These are phyloP conservation scores for Chaenogobius annularis DNA, from an alignment of 2,113 vertebrate genomes.

Conservation along the genomic window DNA sequence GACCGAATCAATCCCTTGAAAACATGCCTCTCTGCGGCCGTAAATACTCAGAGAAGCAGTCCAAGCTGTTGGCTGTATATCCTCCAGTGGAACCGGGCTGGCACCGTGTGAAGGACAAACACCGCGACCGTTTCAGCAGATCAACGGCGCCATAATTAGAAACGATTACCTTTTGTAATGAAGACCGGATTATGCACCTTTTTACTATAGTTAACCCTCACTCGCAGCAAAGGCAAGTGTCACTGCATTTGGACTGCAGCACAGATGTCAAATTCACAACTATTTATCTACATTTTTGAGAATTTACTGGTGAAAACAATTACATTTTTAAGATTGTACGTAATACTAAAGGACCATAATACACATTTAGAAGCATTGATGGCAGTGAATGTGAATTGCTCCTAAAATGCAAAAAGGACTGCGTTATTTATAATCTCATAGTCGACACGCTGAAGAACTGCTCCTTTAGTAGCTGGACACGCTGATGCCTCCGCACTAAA, in stretches of 20 bases:
- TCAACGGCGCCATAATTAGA: slow-evolving; percentile 2
- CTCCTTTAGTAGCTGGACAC: slow-evolving; percentile 52
- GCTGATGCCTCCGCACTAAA: slow-evolving; percentile 51
- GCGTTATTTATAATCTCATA: not conserved
- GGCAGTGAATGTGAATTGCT: not conserved
- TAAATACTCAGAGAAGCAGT: slow-evolving; percentile 81
- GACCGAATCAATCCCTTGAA: slow-evolving; percentile 91
- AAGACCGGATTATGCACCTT: not conserved
- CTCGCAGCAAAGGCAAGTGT: not conserved
- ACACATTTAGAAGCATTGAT: too few relatives aligned
- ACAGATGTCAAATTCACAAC: too few relatives aligned
- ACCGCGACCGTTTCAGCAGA: slow-evolving; percentile 42
- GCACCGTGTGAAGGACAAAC: slow-evolving; percentile 71
- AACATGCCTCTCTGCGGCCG: slow-evolving; percentile 84
- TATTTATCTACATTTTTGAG: too few relatives aligned
- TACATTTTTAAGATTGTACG: too few relatives aligned
- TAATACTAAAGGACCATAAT: too few relatives aligned
- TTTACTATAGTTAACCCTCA: not conserved
- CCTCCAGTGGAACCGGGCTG: slow-evolving; percentile 65
- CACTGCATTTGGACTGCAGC: too few relatives aligned
- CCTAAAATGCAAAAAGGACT: not conserved
- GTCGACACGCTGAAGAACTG: slow-evolving; percentile 1
- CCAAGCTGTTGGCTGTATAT: slow-evolving; percentile 49
- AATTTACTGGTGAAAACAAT: too few relatives aligned
- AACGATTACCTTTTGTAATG: not conserved